phyloP scores from a whole-genome alignment of 2,888 invertebrate genomes.

The Drosophila fungiperda region DNA sequence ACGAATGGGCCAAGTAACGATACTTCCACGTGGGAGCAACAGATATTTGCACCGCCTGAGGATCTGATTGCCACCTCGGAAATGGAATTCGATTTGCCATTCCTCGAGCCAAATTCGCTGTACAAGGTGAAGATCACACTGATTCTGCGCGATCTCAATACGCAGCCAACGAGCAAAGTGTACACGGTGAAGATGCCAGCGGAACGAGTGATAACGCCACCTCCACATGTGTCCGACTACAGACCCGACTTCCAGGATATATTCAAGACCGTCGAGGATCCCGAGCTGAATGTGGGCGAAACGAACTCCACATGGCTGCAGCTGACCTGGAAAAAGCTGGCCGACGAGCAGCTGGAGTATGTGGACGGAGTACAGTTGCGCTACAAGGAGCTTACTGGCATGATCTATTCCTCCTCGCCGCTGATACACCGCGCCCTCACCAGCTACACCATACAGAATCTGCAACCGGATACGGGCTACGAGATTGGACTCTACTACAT shows the following conservation, averaged over 20 bases:
- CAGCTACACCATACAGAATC: slow-evolving; percentile 90
- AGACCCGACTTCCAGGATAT: slow-evolving; percentile 85
- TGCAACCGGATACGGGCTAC: slow-evolving; percentile 92
- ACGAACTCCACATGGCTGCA: slow-evolving; percentile 92
- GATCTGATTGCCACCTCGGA: slow-evolving; percentile 94
- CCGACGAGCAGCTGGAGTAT: slow-evolving; percentile 91
- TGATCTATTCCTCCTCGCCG: slow-evolving; percentile 93
- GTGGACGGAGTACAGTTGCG: slow-evolving; percentile 95
- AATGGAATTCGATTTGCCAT: slow-evolving; percentile 92
- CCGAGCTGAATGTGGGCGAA: slow-evolving; percentile 90
- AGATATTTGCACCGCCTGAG: slow-evolving; percentile 94
- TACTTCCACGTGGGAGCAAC: slow-evolving; percentile 91
- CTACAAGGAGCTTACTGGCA: slow-evolving; percentile 92
- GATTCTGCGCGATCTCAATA: slow-evolving; percentile 90
- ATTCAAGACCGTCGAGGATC: slow-evolving; percentile 88
- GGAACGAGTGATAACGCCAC: slow-evolving; percentile 86
- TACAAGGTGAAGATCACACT: slow-evolving; percentile 94
- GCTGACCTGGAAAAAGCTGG: slow-evolving; percentile 93
- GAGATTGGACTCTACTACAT: slow-evolving; percentile 94
- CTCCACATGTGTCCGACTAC: slow-evolving; percentile 82
- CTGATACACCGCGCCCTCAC: slow-evolving; percentile 93
- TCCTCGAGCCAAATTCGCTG: slow-evolving; percentile 91
- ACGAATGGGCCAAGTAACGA: slow-evolving; percentile 91
- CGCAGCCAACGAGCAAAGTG: slow-evolving; percentile 91
- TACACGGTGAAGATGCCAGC: slow-evolving; percentile 90